A percentile compares a stretch with the other conserved stretches of the same genome.
Conservation (phyloP, 2,797 vertebrate species). For the Myotis findleyi region DNA sequence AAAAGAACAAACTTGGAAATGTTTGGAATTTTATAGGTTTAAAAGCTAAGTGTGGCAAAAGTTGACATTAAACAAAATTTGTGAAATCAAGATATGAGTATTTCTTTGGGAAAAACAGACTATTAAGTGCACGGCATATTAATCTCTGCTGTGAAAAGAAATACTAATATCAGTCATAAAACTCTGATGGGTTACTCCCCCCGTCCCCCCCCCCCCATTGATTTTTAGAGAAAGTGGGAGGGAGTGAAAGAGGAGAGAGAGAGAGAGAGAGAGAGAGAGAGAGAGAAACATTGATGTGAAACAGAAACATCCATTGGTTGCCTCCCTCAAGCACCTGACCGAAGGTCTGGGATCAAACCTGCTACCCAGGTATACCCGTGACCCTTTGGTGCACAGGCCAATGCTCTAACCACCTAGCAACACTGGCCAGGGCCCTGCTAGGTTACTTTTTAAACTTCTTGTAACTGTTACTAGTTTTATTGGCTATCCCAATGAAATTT, state of each 20-base stretch:
- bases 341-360: too few species aligned
- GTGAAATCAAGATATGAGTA: neutral
- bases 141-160: neutral
- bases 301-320: too few species aligned
- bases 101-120: constrained; percentile 31
- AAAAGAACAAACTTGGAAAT: constrained; percentile 21
- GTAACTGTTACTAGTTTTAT: neutral
- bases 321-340: too few species aligned
- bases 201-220: neutral
- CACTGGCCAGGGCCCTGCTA: too few species aligned
- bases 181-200: neutral
- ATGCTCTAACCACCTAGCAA: too few species aligned
- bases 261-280: too few species aligned
- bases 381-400: too few species aligned
- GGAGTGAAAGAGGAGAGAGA: too few species aligned
- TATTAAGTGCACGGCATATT: neutral
- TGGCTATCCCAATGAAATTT: neutral
- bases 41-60: neutral
- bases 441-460: neutral
- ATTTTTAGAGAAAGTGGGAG: too few species aligned
- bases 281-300: too few species aligned
- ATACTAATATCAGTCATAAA: neutral
- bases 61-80: neutral
- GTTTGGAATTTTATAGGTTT: neutral
- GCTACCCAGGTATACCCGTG: too few species aligned